Evolutionary conservation across 2,888 invertebrate genomes (phyloP).

Genomic region (Cryptocheilus praepositus): DNA sequence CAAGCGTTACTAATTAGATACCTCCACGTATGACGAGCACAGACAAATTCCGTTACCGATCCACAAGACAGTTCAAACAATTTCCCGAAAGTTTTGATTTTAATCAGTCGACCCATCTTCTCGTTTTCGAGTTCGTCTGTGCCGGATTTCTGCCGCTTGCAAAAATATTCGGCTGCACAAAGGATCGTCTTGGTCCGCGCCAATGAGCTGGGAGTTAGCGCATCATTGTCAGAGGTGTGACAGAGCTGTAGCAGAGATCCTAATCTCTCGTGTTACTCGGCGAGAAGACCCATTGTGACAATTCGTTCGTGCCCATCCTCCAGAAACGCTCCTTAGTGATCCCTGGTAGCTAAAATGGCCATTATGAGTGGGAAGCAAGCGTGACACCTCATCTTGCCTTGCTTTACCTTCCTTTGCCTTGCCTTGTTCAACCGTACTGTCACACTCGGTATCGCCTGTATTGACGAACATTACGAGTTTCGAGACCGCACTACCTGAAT

Average conservation of each 20-base stretch:
- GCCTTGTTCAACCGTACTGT: slow-evolving; percentile 31
- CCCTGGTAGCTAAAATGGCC: slow-evolving; percentile 49
- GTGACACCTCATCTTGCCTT: neutral
- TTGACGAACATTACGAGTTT: slow-evolving; percentile 44
- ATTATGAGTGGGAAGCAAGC: slow-evolving; percentile 41
- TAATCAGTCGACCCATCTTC: no score
- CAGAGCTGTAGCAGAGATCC: slow-evolving; percentile 58
- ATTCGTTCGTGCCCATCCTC: slow-evolving; percentile 66
- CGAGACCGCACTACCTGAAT: slow-evolving; percentile 42
- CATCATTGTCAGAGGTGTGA: slow-evolving; percentile 70
- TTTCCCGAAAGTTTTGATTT: no score
- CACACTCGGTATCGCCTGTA: slow-evolving; percentile 44
- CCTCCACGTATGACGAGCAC: no score
- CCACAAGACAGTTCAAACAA: no score
- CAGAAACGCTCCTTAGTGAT: slow-evolving; percentile 61
- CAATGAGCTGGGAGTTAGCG: slow-evolving; percentile 62
- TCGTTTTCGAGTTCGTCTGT: neutral
- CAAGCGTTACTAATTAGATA: no score
- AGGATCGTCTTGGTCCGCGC: slow-evolving; percentile 26
- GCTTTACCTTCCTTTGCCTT: no score
- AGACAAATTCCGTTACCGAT: no score
- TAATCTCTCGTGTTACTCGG: slow-evolving; percentile 68
- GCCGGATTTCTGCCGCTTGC: neutral
- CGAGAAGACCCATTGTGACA: slow-evolving; percentile 56
- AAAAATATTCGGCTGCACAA: neutral